Conservation (phyloP, 2,888 invertebrate genomes). For the Mantis religiosa region DNA sequence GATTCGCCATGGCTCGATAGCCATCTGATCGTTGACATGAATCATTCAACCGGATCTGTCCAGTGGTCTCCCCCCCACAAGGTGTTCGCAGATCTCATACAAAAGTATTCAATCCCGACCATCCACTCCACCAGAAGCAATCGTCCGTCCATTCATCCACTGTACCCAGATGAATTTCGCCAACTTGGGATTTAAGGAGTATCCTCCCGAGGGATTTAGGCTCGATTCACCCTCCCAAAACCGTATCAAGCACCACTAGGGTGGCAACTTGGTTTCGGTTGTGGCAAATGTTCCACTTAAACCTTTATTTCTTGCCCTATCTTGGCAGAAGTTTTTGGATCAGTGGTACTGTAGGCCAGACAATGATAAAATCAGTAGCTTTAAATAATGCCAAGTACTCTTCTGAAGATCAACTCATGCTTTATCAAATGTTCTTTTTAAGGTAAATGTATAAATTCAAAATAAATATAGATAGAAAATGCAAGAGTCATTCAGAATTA, state of each 20-base stretch:
- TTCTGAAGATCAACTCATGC: no score
- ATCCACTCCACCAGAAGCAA: constrained; percentile 20
- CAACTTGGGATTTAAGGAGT: constrained; percentile 22
- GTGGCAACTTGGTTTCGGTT: background rate
- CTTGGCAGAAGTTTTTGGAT: background rate
- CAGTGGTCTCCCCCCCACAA: background rate
- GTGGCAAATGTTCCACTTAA: background rate
- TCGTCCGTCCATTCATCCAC: background rate
- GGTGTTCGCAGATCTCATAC: background rate
- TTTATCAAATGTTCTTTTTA: no score
- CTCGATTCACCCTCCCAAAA: background rate
- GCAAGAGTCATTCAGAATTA: no score
- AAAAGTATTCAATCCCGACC: constrained; percentile 25
- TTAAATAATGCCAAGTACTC: no score
- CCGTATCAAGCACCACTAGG: background rate
- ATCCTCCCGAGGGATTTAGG: background rate
- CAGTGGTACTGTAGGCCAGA: background rate
- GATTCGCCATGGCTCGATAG: constrained; percentile 18
- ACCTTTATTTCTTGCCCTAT: background rate
- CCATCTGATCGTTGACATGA: constrained; percentile 29
- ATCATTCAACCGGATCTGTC: constrained; percentile 18
- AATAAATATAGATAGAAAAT: no score
- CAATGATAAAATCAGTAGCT: background rate
- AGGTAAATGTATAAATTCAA: no score
- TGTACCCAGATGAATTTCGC: constrained; percentile 27